These are phyloP conservation scores for Embiotoca jacksoni DNA, from an alignment of 2,113 vertebrate species.

Conservation along the genomic window DNA sequence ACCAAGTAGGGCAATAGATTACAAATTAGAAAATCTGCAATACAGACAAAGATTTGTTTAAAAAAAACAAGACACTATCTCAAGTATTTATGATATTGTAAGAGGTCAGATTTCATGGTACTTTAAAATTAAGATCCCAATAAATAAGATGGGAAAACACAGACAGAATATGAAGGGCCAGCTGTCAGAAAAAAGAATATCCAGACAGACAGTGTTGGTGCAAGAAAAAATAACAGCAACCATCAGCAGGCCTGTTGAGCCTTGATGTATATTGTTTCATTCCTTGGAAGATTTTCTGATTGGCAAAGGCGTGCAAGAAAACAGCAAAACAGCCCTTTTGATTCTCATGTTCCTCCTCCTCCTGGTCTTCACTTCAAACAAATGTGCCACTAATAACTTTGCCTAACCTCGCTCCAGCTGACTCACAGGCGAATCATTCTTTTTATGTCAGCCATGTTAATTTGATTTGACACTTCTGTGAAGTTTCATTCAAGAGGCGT, in stretches of 20 bases:
- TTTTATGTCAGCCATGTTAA: conserved; percentile 37
- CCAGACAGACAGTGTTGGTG: background rate
- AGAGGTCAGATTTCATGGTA: background rate
- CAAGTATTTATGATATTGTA: background rate
- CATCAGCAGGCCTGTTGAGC: conserved; percentile 24
- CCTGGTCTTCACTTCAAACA: conserved; percentile 51
- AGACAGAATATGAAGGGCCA: background rate
- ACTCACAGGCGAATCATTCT: conserved; percentile 34
- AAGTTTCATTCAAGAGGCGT: conserved; percentile 16
- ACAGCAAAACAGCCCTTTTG: conserved; percentile 34
- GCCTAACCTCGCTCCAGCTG: conserved; percentile 7
- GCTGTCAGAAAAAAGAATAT: background rate
- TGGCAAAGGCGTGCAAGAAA: conserved; percentile 26
- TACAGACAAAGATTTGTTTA: conserved; percentile 4
- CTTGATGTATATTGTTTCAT: conserved; percentile 40
- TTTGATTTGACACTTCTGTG: conserved; percentile 42
- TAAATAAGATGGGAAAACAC: background rate
- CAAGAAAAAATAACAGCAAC: background rate
- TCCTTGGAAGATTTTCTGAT: conserved; percentile 21
- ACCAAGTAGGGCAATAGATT: background rate
- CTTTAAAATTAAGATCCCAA: background rate
- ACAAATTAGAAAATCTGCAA: background rate
- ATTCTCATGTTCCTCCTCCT: conserved; percentile 27
- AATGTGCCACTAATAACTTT: conserved; percentile 57
- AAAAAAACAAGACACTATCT: too few species aligned